A percentile compares a stretch with the other conserved stretches of the same genome.
These are phyloP conservation scores for Heliconius himera DNA, from an alignment of 1,140 invertebrate genomes.

Conservation along the genomic window DNA sequence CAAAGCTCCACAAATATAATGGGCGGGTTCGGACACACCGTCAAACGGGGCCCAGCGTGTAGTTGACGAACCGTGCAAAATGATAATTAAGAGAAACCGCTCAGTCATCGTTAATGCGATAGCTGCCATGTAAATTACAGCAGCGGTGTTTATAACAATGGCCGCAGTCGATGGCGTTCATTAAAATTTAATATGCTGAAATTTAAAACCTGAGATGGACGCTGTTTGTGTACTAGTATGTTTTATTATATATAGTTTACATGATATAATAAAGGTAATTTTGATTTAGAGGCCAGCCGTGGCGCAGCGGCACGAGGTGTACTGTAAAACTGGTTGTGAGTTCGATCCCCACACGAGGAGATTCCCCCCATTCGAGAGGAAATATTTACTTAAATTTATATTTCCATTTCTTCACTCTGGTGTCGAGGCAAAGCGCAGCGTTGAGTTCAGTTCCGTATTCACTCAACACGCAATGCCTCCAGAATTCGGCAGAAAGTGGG, in stretches of 20 bases:
- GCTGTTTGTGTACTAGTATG: neutral
- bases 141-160: conserved; percentile 69
- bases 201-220: conserved; percentile 45
- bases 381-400: too few species aligned
- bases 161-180: conserved; percentile 61
- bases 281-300: neutral
- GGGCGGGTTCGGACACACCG: conserved; percentile 37
- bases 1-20: conserved; percentile 33
- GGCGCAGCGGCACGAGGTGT: too few species aligned
- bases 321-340: too few species aligned
- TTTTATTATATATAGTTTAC: neutral
- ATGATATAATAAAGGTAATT: neutral
- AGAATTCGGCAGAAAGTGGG: too few species aligned
- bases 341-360: too few species aligned
- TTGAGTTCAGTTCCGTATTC: too few species aligned
- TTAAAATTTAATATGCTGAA: conserved; percentile 67
- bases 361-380: too few species aligned
- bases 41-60: conserved; percentile 50
- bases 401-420: too few species aligned
- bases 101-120: conserved; percentile 78
- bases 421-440: too few species aligned
- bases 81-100: conserved; percentile 80
- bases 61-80: conserved; percentile 78
- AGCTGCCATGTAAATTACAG: conserved; percentile 74
- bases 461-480: too few species aligned